Evolutionary conservation across 2,113 vertebrate genomes (phyloP), one percentile per base, ranked within the genome.

Genomic region (Genyomyrus donnyi): DNA sequence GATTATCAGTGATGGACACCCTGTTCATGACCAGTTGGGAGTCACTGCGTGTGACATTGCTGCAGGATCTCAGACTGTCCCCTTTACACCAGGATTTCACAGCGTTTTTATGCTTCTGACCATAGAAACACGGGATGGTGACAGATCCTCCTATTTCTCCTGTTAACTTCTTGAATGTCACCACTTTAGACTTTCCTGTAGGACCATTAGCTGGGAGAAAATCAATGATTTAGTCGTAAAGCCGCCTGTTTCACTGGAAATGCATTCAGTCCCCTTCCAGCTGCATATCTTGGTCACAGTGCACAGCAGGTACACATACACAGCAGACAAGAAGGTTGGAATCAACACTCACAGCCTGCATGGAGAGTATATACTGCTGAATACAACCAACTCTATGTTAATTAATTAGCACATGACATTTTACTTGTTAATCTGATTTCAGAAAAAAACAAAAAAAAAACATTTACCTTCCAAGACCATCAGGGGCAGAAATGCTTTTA

Each of bases 21-120:
- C 5, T 49, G 10, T 49, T 13, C 48, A n/a, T 13, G 48, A 7
- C 45, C 45, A 1, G 5, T 50, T 2, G 8, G 24, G 84, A 85
- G 84, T 48, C 42, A 48, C 45, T 49, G 19, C 0, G 46, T 46
- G 9, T 27, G 2, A 2, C 35, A 2, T 2, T 3, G 62, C 21
- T 49, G 24, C 58, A 27, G 8, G 58, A 66, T 10, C 24, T 0
- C 58, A 27, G 9, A 66, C n/a, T 66, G 58, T 66, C n/a, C 10
- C 3, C 58, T 48, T 85, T 85, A 85, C 89, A 91, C 91, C 91
- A 92, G 80, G 88, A 92, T 90, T 92, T 92, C 45, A 66, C 85
- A 17, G 39, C 0, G 15, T 52, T 1, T 48, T 15, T 66, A 42
- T 91, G 86, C 2, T 53, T 1, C 13, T 0, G 27, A 10, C 88